phyloP scores from a whole-genome alignment of 2,888 invertebrate species.

The Eurytoma californica region DNA sequence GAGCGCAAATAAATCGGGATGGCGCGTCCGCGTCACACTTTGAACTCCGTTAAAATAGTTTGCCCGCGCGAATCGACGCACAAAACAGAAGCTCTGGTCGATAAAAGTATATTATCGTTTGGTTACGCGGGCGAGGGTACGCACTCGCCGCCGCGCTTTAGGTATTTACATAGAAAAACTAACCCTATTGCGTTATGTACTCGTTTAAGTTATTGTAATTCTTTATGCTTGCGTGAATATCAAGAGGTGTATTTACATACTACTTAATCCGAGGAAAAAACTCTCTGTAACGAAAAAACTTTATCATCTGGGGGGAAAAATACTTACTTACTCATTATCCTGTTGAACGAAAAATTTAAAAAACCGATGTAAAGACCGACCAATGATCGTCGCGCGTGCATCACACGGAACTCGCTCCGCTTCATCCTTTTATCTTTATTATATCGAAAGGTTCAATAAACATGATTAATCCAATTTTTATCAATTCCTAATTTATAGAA shows the following conservation, averaged over 20 bases:
- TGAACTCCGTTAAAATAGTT: slow-evolving; percentile 20
- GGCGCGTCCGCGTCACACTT: slow-evolving; percentile 20
- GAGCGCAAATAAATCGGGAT: background rate
- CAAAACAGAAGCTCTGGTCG: slow-evolving; percentile 71
- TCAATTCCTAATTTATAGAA: background rate
- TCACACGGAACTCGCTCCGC: slow-evolving; percentile 61
- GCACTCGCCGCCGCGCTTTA: slow-evolving; percentile 68
- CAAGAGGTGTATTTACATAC: slow-evolving; percentile 73
- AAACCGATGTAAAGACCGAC: slow-evolving; percentile 64
- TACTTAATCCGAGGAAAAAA: slow-evolving; percentile 72
- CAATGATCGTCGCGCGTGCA: slow-evolving; percentile 67
- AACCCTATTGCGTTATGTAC: slow-evolving; percentile 73
- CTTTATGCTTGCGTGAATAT: slow-evolving; percentile 71
- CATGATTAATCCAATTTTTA: background rate
- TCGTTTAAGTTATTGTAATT: slow-evolving; percentile 71
- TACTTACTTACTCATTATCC: slow-evolving; percentile 40
- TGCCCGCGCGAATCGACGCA: slow-evolving; percentile 61
- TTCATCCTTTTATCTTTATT: background rate
- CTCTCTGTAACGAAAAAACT: slow-evolving; percentile 63
- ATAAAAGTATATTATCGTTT: slow-evolving; percentile 72
- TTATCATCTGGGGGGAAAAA: slow-evolving; percentile 50
- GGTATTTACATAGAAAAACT: slow-evolving; percentile 72
- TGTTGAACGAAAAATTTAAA: slow-evolving; percentile 44
- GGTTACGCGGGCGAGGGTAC: slow-evolving; percentile 72
- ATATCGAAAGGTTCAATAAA: background rate